Base-by-base conservation (phyloP, 2,113 vertebrate genomes). In the Dendropsophus ebraccatus region DNA sequence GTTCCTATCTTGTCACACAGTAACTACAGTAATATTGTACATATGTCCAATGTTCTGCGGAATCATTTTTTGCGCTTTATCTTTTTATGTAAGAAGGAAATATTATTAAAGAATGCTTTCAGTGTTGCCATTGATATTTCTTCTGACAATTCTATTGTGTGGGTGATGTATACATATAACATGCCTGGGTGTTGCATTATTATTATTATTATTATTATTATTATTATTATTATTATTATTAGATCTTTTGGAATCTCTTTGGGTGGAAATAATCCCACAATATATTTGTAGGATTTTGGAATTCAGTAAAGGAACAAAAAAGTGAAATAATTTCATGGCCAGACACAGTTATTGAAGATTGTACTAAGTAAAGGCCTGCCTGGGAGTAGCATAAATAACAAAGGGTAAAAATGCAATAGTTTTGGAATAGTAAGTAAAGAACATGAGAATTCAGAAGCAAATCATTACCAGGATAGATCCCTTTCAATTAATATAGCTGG, bases 1-100 rank as follows among this genome's bases (percentile, higher is more conserved):
- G 86, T 89, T 88, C 28, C 86, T 90, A 88, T 86, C 82, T 87
- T 87, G 70, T 87, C 13, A 0, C 28, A 81, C 87, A 41, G 75
- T 56, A 16, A 49, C 79, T 60, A 9, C 82, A 60, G 2, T 74
- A 49, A 82, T 87, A 23, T 79, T 81, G 69, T 87, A 86, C 74
- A 87, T 87, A 87, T 81, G 85, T 81, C 85, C 37, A 56, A 60
- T 74, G 85, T 81, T 81, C 78, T 60, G 35, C n/a, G 52, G 28
- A 81, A 87, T 87, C 78, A 81, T 30, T 73, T 73, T 62, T 81
- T 87, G 32, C 81, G 41, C 45, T 74, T 80, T 72, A 54, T 47
- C 35, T 77, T 69, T 77, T 45, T 45, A 58, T 41, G 21, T 16
- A 58, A 10, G 14, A 74, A 60, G 23, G 70, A 49, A 85, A 85